Evolutionary conservation across 2,888 invertebrate species (phyloP), one percentile per base, ranked within the genome.

Genomic region (Cheilosia variabilis): DNA sequence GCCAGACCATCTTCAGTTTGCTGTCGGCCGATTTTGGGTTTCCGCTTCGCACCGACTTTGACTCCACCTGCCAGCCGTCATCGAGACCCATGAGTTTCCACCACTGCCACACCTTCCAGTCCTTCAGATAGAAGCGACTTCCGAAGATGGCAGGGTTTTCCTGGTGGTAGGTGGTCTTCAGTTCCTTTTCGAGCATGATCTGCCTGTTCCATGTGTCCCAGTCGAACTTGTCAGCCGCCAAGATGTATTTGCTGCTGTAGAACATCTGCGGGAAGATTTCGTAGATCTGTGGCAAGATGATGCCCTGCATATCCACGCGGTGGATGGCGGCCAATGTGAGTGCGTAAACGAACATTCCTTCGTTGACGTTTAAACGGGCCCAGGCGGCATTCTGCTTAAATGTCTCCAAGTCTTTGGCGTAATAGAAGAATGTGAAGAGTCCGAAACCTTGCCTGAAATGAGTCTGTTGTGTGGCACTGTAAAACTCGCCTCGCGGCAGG

Each of bases 191-290:
- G 65, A 89, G 88, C 90, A 88, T 93, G 92, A 45, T 94, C 92
- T 65, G 93, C 90, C 92, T 93, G 79, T 69, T 88, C 88, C 88
- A 90, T 76, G 89, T 88, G 92, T 89, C 93, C 93, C 87, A 94
- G 93, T 90, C 94, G 94, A 89, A 92, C 81, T 92, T 90, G 88
- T 95, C 94, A 6, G 95, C 95, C 80, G 95, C 93, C 62, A 94
- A 93, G 90, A 96, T 94, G 78, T 95, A 93, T 89, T 95, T 94
- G 77, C 94, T 93, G 89, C 95, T 95, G 90, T 95, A 93, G 93
- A 95, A 96, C 92, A 94, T 94, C 88, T 95, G 94, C 0, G 96
- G 96, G 90, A 95, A 94, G 83, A 96, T 93, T 92, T 96, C 96
- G 89, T 96, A 95, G 71, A 95, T 93, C 69, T 96, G 94, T 17